These are phyloP conservation scores for Aegithalos caudatus DNA, from an alignment of 2,113 vertebrate genomes.

Conservation along the genomic window DNA sequence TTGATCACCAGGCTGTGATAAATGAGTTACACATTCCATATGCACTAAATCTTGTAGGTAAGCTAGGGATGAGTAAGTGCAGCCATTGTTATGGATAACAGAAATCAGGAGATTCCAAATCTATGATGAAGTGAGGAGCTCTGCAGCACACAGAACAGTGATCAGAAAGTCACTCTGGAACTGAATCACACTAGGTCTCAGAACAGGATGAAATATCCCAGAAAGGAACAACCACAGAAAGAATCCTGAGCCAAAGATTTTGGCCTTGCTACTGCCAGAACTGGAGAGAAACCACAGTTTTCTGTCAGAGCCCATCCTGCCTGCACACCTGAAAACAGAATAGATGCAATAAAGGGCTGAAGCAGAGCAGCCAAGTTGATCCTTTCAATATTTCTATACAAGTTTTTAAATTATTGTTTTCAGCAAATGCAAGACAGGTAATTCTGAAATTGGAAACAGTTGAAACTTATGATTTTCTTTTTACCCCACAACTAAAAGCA, in stretches of 20 bases:
- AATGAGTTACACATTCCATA: neutral
- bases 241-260: neutral
- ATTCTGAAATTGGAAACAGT: neutral
- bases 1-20: neutral
- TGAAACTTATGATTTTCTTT: neutral
- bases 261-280: neutral
- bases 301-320: neutral
- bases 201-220: neutral
- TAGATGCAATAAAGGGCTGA: neutral
- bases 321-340: neutral
- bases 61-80: neutral
- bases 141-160: neutral
- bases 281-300: neutral
- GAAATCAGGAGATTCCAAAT: neutral
- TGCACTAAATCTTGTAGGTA: neutral
- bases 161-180: neutral
- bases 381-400: neutral
- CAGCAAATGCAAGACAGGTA: neutral
- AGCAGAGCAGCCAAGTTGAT: neutral
- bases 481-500: neutral
- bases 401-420: neutral
- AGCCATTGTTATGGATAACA: neutral
- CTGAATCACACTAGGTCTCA: neutral
- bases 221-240: neutral
- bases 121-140: neutral